phyloP scores from a whole-genome alignment of 2,797 vertebrate species.

The Toxotes lorentzi region DNA sequence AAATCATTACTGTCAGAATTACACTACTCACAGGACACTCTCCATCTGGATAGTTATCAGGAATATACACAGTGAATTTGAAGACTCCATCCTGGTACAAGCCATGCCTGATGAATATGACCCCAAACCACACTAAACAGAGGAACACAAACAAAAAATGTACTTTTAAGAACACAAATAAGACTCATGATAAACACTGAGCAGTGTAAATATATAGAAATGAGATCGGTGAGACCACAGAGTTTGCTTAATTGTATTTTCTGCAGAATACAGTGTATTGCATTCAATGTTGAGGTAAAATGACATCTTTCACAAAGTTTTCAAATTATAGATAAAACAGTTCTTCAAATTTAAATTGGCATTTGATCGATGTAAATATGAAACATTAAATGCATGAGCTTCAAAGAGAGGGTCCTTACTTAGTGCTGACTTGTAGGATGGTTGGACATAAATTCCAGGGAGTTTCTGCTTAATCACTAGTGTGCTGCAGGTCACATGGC shows the following conservation, averaged over 20 bases:
- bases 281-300: not conserved
- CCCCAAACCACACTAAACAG: constrained; percentile 96
- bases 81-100: constrained; percentile 99
- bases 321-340: not conserved
- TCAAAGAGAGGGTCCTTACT: constrained; percentile 86
- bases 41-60: constrained; percentile 98
- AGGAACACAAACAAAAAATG: not conserved
- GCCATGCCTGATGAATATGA: constrained; percentile 98
- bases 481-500: constrained; percentile 86
- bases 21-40: constrained; percentile 94
- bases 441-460: constrained; percentile 97
- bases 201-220: not conserved
- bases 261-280: not conserved
- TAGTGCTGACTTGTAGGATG: constrained; percentile 95
- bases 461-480: constrained; percentile 98
- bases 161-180: not conserved
- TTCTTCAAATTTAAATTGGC: not conserved
- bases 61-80: constrained; percentile 99
- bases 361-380: not conserved
- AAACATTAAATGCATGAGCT: not conserved
- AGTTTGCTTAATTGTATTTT: not conserved
- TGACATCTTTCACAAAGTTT: not conserved
- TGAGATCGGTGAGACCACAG: not conserved
- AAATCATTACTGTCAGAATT: not conserved
- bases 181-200: not conserved